These are phyloP conservation scores for Tetragnatha montana DNA, from an alignment of 2,888 invertebrate genomes.

Conservation along the genomic window DNA sequence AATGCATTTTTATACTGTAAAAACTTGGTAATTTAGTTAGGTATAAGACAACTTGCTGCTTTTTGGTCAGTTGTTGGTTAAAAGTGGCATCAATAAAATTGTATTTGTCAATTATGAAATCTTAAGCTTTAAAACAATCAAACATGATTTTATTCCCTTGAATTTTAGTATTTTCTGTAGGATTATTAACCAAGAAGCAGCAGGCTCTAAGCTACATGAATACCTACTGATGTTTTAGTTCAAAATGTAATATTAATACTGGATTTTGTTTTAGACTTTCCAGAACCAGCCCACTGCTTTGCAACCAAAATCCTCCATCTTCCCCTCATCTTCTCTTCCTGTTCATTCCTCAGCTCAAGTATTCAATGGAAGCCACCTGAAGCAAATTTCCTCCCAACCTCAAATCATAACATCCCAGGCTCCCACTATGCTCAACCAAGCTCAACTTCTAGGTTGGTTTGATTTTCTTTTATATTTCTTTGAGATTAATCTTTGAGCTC, in stretches of 20 bases:
- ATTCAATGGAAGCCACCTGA: conserved; percentile 72
- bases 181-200: no score
- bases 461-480: not conserved
- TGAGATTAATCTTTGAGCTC: not conserved
- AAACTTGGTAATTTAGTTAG: no score
- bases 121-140: no score
- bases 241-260: not conserved
- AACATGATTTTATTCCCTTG: no score
- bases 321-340: conserved; percentile 59
- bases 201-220: no score
- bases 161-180: no score
- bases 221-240: no score
- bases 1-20: no score
- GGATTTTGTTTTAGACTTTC: conserved; percentile 36
- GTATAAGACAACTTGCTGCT: no score
- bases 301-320: conserved; percentile 72
- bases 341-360: conserved; percentile 71
- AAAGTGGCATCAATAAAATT: no score
- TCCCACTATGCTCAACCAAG: conserved; percentile 80
- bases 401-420: conserved; percentile 78
- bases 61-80: no score
- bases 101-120: no score
- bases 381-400: conserved; percentile 74
- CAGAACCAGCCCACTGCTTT: conserved; percentile 56
- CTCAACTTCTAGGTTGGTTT: conserved; percentile 81